Percentiles rank a stretch among this genome's conserved stretches.
Conservation (phyloP, 2,113 vertebrate genomes). For the Paracanthobrama guichenoti region DNA sequence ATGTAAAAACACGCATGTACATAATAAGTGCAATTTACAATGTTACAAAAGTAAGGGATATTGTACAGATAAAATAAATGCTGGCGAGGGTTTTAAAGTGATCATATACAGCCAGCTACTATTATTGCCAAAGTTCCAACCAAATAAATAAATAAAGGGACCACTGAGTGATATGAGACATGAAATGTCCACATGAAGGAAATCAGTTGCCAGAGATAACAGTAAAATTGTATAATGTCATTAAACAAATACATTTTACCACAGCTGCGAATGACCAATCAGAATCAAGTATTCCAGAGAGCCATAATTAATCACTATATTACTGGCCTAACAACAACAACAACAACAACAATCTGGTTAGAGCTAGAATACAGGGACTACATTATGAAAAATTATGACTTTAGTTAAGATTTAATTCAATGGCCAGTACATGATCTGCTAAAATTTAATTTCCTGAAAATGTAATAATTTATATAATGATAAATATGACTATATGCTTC, state of each 20-base stretch:
- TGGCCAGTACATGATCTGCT: neutral
- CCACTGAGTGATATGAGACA: neutral
- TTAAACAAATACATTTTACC: neutral
- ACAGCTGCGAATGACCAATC: neutral
- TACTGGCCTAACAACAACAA: neutral
- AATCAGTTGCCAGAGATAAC: neutral
- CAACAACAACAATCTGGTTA: neutral
- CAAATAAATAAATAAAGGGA: constrained; percentile 3
- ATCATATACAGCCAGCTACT: neutral
- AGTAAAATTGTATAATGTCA: neutral
- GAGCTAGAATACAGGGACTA: neutral
- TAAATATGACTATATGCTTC: too few relatives aligned
- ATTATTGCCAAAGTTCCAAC: too few relatives aligned
- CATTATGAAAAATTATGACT: neutral
- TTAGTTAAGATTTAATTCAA: neutral
- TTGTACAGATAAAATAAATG: neutral
- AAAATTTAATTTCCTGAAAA: constrained; percentile 19
- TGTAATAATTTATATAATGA: neutral
- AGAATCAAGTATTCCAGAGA: neutral
- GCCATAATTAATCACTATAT: neutral
- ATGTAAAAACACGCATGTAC: too few relatives aligned
- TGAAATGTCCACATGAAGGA: neutral
- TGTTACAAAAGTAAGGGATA: too few relatives aligned
- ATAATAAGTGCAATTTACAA: too few relatives aligned
- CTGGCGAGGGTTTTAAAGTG: neutral